Conservation (phyloP, 2,113 vertebrate species). For the Nicator chloris region DNA sequence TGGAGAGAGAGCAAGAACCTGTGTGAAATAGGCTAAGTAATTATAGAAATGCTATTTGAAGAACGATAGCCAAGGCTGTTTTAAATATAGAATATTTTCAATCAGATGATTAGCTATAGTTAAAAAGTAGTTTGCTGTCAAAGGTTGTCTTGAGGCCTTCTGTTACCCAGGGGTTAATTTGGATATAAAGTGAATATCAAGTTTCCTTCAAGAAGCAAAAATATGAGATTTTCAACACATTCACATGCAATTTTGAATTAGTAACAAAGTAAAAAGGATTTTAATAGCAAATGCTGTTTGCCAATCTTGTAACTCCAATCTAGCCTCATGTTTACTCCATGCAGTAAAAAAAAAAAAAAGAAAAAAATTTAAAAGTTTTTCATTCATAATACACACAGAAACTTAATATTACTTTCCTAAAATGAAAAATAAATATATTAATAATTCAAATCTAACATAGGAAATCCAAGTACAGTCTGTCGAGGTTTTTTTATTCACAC, state of each 20-base stretch:
- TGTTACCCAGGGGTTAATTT: neutral
- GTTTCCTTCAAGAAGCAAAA: neutral
- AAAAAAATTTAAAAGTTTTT: neutral
- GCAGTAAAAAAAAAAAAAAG: neutral
- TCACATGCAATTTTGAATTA: neutral
- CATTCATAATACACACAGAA: neutral
- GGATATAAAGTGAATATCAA: neutral
- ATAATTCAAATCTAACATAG: neutral
- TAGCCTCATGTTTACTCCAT: neutral
- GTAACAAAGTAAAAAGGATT: neutral
- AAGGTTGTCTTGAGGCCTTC: neutral
- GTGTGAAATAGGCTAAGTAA: conserved; percentile 11
- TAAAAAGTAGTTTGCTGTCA: neutral
- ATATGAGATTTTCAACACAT: neutral
- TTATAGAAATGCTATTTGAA: neutral
- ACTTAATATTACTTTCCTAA: neutral
- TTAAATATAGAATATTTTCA: neutral
- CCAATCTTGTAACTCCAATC: neutral
- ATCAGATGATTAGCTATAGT: neutral
- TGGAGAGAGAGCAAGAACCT: neutral
- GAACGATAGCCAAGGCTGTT: neutral
- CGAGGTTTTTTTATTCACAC: neutral
- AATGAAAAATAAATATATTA: neutral
- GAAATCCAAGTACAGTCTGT: neutral
- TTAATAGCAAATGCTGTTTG: neutral